Conservation (phyloP, 2,113 vertebrate species). For the Crypturellus undulatus region DNA sequence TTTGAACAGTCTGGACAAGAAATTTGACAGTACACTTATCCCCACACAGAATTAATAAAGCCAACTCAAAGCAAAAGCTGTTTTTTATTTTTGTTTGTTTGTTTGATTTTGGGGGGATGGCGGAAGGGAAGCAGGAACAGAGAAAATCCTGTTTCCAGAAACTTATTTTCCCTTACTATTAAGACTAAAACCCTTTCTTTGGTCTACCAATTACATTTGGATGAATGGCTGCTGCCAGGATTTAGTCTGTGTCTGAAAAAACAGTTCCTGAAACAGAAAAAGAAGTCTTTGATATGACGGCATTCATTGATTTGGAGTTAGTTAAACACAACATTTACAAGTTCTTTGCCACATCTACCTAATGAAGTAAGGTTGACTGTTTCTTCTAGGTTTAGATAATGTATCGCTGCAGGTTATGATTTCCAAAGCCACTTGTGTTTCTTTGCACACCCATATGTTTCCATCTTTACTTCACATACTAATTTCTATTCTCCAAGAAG, state of each 20-base stretch:
- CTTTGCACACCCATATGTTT: neutral
- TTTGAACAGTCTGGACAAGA: slow-evolving; percentile 22
- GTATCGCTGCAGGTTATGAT: neutral
- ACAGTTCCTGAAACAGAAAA: neutral
- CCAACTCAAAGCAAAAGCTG: neutral
- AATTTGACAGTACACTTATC: slow-evolving; percentile 22
- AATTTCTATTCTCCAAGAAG: neutral
- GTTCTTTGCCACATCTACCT: neutral
- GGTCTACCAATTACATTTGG: neutral
- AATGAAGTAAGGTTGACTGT: slow-evolving; percentile 14
- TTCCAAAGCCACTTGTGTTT: neutral
- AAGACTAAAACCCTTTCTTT: slow-evolving; percentile 12
- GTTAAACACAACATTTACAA: neutral
- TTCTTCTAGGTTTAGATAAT: neutral
- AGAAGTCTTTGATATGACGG: neutral
- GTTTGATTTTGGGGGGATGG: neutral
- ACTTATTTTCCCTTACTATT: neutral
- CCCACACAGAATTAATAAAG: slow-evolving; percentile 30
- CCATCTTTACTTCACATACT: neutral
- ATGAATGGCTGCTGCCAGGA: neutral
- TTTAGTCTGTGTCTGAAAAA: neutral
- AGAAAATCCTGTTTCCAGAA: neutral
- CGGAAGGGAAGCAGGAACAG: neutral
- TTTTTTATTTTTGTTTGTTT: neutral
- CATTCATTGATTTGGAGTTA: neutral